phyloP scores from a whole-genome alignment of 2,113 vertebrate genomes.

The Zosterops hypoxanthus region DNA sequence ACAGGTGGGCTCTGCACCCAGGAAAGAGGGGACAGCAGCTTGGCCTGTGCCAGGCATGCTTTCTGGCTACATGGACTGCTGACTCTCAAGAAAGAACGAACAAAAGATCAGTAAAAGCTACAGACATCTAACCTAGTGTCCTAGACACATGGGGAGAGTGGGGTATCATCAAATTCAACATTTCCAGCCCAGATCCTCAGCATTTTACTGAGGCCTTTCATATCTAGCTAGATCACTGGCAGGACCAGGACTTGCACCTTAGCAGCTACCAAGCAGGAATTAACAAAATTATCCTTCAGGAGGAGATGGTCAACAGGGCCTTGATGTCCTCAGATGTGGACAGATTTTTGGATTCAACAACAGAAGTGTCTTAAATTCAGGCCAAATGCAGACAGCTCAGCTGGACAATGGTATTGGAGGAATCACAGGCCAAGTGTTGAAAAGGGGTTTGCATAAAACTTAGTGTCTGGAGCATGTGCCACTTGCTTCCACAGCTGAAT shows the following conservation, averaged over 20 bases:
- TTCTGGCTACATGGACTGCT: background rate
- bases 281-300: background rate
- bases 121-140: background rate
- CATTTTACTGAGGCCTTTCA: background rate
- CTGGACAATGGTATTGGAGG: background rate
- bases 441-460: background rate
- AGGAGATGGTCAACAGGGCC: background rate
- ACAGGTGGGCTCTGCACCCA: rapidly evolving
- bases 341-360: background rate
- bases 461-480: background rate
- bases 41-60: rapidly evolving
- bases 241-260: background rate
- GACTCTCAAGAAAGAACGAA: background rate
- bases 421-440: background rate
- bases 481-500: background rate
- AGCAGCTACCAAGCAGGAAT: background rate
- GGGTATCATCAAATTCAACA: background rate
- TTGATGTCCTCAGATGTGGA: background rate
- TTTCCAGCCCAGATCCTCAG: background rate
- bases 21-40: background rate
- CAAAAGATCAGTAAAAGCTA: background rate
- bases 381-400: background rate
- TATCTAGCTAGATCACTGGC: background rate
- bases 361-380: background rate
- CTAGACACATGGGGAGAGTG: rapidly evolving